Conservation (phyloP, 1,140 invertebrate genomes). For the Macrocentrus cingulum region DNA sequence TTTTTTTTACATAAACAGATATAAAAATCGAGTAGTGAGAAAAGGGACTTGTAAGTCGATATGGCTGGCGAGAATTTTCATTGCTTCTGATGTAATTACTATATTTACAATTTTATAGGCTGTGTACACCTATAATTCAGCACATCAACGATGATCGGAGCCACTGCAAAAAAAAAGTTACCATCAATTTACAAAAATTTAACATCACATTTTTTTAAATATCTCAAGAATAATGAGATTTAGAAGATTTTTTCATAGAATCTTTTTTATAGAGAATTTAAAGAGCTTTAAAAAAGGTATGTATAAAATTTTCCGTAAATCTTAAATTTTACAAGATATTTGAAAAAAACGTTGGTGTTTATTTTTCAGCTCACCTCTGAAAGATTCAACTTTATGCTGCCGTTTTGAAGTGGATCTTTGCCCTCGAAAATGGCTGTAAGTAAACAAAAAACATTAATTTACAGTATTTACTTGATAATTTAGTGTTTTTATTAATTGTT, state of each 20-base stretch:
- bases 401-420: conserved; percentile 81
- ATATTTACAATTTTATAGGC: conserved; percentile 29
- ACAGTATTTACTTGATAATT: neutral
- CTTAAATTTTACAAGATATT: no score
- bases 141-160: conserved; percentile 74
- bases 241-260: no score
- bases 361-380: conserved; percentile 68
- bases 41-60: conserved; percentile 26
- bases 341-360: no score
- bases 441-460: conserved; percentile 40
- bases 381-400: conserved; percentile 76
- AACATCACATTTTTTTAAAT: no score
- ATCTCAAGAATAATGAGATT: no score
- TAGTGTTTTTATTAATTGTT: conserved; percentile 21
- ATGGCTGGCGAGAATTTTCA: conserved; percentile 22
- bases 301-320: no score
- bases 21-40: no score
- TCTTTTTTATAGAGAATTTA: no score
- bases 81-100: no score
- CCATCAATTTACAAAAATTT: conserved; percentile 26
- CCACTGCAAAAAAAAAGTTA: conserved; percentile 68
- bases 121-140: conserved; percentile 59
- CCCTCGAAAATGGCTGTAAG: conserved; percentile 78
- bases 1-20: no score
- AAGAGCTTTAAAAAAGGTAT: no score